Conservation (phyloP, 2,797 vertebrate species). For the Sparidentex hasta region DNA sequence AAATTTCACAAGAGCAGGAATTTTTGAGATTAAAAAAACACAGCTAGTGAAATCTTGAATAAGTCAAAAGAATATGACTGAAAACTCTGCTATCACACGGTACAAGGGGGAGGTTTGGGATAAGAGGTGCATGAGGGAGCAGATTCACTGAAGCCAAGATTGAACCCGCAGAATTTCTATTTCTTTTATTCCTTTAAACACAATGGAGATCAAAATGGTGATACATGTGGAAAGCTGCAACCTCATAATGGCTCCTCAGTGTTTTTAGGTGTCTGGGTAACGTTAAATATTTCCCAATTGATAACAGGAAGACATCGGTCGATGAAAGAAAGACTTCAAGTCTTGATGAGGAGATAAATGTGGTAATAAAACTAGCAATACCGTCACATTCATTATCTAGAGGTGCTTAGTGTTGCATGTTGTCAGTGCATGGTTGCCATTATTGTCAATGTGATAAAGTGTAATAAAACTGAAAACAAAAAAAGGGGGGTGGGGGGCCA, state of each 20-base stretch:
- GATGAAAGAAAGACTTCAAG: conserved; percentile 40
- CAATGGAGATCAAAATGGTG: conserved; percentile 63
- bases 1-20: conserved; percentile 89
- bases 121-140: conserved; percentile 71
- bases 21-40: conserved; percentile 86
- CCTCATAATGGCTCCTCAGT: conserved; percentile 31
- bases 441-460: background rate
- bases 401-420: conserved; percentile 1
- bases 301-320: conserved; percentile 43
- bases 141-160: conserved; percentile 59
- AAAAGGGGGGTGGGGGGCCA: background rate
- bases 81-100: conserved; percentile 76
- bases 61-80: conserved; percentile 84
- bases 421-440: background rate
- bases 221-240: conserved; percentile 34
- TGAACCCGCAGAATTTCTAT: conserved; percentile 51
- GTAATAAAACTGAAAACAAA: background rate
- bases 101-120: conserved; percentile 57
- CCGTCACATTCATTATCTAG: conserved; percentile 8
- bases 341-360: conserved; percentile 43
- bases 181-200: conserved; percentile 57
- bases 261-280: conserved; percentile 23
- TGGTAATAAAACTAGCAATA: conserved; percentile 49
- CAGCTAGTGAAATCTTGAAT: conserved; percentile 83
- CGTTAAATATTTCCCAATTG: conserved; percentile 40